Conservation (phyloP, 2,888 invertebrate genomes). For the Oligia strigilis region DNA sequence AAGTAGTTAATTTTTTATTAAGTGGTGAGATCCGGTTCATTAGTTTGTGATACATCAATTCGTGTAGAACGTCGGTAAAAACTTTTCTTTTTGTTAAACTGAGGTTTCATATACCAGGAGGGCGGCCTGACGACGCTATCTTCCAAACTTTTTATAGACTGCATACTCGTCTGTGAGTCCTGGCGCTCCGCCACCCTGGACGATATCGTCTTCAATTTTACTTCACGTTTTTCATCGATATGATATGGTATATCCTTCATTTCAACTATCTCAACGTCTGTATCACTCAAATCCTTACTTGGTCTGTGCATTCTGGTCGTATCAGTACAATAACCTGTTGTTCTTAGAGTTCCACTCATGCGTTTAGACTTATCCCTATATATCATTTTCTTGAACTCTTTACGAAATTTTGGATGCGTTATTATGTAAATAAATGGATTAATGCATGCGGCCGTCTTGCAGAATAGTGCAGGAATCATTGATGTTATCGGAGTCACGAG, state of each 20-base stretch:
- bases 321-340: slow-evolving; percentile 80
- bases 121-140: slow-evolving; percentile 84
- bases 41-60: slow-evolving; percentile 74
- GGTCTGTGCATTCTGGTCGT: slow-evolving; percentile 78
- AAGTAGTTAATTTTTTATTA: slow-evolving; percentile 35
- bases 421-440: slow-evolving; percentile 95
- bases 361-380: slow-evolving; percentile 83
- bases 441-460: slow-evolving; percentile 95
- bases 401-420: slow-evolving; percentile 94
- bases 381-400: slow-evolving; percentile 89
- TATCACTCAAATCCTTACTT: slow-evolving; percentile 86
- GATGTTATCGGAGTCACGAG: slow-evolving; percentile 93
- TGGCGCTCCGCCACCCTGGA: slow-evolving; percentile 79
- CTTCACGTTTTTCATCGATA: slow-evolving; percentile 66
- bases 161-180: slow-evolving; percentile 79
- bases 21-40: slow-evolving; percentile 67
- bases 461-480: slow-evolving; percentile 95
- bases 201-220: slow-evolving; percentile 79
- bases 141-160: slow-evolving; percentile 84
- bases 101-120: slow-evolving; percentile 89
- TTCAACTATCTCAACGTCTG: slow-evolving; percentile 89
- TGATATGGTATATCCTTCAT: slow-evolving; percentile 88
- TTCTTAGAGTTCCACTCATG: slow-evolving; percentile 82
- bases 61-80: slow-evolving; percentile 85
- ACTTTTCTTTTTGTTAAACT: slow-evolving; percentile 87